Conservation (phyloP, 2,113 vertebrate species). For the Megaceryle torquata region DNA sequence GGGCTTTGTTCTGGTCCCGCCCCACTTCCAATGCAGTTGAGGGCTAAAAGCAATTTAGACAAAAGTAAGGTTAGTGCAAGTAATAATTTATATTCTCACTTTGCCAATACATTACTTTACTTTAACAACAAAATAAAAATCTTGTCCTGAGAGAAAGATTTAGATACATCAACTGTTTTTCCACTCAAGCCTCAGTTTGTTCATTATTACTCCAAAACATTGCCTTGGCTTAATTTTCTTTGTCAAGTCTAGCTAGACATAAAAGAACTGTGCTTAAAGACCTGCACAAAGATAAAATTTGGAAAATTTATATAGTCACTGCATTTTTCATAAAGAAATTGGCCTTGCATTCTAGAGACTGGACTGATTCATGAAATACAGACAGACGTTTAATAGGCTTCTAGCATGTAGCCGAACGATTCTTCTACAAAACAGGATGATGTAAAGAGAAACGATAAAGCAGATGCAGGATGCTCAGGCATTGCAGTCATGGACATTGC, state of each 20-base stretch:
- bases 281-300: neutral
- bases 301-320: neutral
- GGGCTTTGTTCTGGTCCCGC: neutral
- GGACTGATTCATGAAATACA: neutral
- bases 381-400: neutral
- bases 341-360: neutral
- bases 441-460: neutral
- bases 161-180: neutral
- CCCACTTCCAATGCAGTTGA: neutral
- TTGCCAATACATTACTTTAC: neutral
- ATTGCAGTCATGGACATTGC: neutral
- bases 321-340: neutral
- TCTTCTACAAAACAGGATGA: neutral
- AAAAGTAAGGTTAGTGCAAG: neutral
- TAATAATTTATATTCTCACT: constrained; percentile 42
- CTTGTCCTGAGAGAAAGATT: neutral
- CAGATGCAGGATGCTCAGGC: neutral
- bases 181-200: neutral
- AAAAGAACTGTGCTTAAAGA: neutral
- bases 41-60: constrained; percentile 28
- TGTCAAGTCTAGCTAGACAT: neutral
- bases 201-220: neutral
- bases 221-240: neutral
- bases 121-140: neutral
- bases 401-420: neutral